Conservation (phyloP, 2,797 vertebrate species). For the Peromyscus eremicus region DNA sequence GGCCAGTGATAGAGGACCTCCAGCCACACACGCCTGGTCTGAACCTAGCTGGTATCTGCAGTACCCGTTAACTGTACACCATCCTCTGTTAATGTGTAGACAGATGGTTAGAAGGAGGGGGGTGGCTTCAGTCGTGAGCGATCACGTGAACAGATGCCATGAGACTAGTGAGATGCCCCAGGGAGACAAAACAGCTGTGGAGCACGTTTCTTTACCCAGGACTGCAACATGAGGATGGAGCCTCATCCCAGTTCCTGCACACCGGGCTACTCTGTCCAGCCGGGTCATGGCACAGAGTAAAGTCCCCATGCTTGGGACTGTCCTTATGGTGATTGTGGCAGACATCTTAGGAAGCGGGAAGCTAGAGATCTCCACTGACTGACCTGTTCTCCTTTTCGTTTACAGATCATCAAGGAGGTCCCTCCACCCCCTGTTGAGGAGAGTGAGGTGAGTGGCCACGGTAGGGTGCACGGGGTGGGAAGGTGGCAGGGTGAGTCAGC, state of each 20-base stretch:
- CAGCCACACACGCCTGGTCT: neutral
- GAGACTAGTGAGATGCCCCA: neutral
- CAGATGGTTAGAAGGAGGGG: neutral
- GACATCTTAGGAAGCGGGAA: neutral
- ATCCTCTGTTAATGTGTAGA: neutral
- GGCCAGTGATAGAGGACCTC: neutral
- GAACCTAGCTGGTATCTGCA: neutral
- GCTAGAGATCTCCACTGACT: slow-evolving; percentile 46
- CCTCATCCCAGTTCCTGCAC: neutral
- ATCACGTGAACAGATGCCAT: neutral
- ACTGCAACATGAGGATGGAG: neutral
- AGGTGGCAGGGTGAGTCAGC: neutral
- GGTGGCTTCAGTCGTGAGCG: neutral
- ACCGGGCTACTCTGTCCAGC: neutral
- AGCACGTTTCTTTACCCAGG: neutral
- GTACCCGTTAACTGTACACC: neutral
- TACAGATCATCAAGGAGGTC: slow-evolving; percentile 96
- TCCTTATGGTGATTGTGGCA: neutral
- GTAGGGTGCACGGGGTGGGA: neutral
- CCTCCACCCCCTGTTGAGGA: slow-evolving; percentile 94
- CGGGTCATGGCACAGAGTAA: neutral
- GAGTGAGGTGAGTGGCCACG: slow-evolving; percentile 93
- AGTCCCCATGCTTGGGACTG: neutral
- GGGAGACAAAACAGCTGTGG: neutral
- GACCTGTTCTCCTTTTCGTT: slow-evolving; percentile 62